Evolutionary conservation across 2,888 invertebrate genomes (phyloP).

Genomic region (Cryptocephalus primarius): DNA sequence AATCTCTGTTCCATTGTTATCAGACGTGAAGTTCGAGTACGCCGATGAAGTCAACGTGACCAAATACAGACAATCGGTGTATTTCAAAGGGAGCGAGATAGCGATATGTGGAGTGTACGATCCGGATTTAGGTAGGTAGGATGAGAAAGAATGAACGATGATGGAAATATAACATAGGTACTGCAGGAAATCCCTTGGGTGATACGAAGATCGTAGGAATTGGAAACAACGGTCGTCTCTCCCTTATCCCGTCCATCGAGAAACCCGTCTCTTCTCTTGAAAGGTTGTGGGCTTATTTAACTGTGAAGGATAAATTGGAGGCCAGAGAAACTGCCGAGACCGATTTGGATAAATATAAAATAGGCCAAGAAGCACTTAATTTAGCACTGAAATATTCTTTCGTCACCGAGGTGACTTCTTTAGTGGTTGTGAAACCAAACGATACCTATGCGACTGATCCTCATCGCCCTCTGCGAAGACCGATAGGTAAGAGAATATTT

Average conservation of each 20-base stretch:
- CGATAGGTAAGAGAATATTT: too few species aligned
- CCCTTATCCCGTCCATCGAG: neutral
- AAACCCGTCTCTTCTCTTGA: constrained; percentile 20
- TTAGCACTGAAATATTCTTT: constrained; percentile 45
- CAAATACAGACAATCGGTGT: constrained; percentile 38
- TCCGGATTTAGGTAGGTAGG: too few species aligned
- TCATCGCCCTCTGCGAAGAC: too few species aligned
- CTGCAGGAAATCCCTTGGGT: too few species aligned
- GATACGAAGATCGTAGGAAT: too few species aligned
- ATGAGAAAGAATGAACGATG: too few species aligned
- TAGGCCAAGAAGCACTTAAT: constrained; percentile 41
- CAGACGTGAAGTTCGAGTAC: constrained; percentile 52
- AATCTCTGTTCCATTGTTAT: constrained; percentile 53
- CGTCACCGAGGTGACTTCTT: constrained; percentile 55
- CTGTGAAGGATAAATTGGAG: constrained; percentile 49
- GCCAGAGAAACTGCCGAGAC: constrained; percentile 24
- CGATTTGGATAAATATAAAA: constrained; percentile 12
- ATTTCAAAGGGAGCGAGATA: constrained; percentile 51
- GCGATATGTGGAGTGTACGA: constrained; percentile 44
- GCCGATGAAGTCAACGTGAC: constrained; percentile 46
- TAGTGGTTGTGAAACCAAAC: constrained; percentile 55
- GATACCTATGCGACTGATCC: constrained; percentile 8
- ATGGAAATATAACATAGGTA: too few species aligned
- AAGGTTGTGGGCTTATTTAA: constrained; percentile 51
- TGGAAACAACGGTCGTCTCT: too few species aligned